Evolutionary conservation across 2,113 vertebrate genomes (phyloP), one percentile per base, ranked within the genome.

Genomic region (Trogon melanurus): DNA sequence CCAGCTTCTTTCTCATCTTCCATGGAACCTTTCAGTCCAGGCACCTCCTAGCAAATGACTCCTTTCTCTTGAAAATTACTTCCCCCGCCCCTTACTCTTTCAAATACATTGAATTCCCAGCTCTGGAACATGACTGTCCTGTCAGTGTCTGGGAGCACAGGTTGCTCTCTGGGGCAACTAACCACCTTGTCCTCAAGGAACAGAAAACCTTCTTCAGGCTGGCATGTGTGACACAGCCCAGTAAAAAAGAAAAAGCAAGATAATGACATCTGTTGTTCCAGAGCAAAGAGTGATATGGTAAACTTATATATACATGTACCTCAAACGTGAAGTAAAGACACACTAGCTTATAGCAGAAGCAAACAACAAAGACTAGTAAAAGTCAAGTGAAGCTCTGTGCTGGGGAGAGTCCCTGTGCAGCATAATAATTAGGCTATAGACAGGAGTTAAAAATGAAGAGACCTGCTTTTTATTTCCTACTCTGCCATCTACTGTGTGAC

Each of bases 401-500:
- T 73, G 20, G 22, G 14, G 57, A 20, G 8, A 73, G 16, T 53
- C 8, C 23, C 10, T 16, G 14, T 67, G 51, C n/a, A 73, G 25
- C 23, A 7, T 22, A 23, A 21, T 16, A 11, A n/a, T 71, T 21
- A 18, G 19, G 29, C 66, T 74, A 26, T 8, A 74, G 56, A 9
- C 13, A 21, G 53, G 32, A 90, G 41, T 34, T 79, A 47, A 66
- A 65, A 73, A 64, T 34, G 12, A 51, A 58, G 74, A 62, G 20
- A 73, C 12, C 5, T 22, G 11, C 44, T 86, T 91, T 91, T 79
- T 34, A 11, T 56, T 83, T 88, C 57, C 69, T 17, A 27, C 23
- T 92, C 82, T 95, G 92, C 91, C 95, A 69, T n/a, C 88, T 95
- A 30, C 64, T 60, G 75, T 60, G 60, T 66, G 67, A 47, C 20